Conservation (phyloP, 2,797 vertebrate genomes). For the Pogoniulus pusillus region DNA sequence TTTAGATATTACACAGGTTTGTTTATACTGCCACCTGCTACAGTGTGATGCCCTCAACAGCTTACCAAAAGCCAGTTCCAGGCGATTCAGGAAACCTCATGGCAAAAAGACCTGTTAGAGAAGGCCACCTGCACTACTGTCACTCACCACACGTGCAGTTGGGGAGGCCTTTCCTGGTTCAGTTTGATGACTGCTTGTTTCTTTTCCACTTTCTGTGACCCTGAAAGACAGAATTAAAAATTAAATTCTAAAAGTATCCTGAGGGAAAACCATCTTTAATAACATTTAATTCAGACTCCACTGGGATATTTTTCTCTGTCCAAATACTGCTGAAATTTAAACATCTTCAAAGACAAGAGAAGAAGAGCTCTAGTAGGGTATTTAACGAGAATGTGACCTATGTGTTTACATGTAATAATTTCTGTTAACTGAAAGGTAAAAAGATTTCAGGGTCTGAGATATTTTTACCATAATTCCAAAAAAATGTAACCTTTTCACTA, state of each 20-base stretch:
- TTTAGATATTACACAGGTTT: neutral
- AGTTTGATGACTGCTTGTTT: neutral
- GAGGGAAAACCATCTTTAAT: neutral
- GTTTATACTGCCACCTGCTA: neutral
- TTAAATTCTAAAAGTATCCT: neutral
- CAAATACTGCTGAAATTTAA: neutral
- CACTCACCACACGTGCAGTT: neutral
- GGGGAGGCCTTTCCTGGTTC: neutral
- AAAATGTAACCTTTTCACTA: neutral
- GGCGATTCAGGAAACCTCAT: neutral
- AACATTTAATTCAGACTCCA: neutral
- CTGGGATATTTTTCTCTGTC: neutral
- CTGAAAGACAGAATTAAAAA: neutral
- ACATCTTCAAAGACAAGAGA: neutral
- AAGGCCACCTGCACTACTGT: no score
- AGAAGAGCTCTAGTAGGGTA: neutral
- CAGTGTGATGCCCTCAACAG: no score
- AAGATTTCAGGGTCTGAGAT: neutral
- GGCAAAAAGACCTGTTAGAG: neutral
- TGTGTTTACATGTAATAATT: neutral
- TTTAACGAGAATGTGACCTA: rapidly evolving
- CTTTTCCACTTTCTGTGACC: neutral
- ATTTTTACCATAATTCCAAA: neutral
- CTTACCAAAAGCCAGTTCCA: neutral
- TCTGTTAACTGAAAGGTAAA: neutral